These are phyloP conservation scores for Oligia fasciuncula DNA, from an alignment of 2,888 invertebrate genomes.

Conservation along the genomic window DNA sequence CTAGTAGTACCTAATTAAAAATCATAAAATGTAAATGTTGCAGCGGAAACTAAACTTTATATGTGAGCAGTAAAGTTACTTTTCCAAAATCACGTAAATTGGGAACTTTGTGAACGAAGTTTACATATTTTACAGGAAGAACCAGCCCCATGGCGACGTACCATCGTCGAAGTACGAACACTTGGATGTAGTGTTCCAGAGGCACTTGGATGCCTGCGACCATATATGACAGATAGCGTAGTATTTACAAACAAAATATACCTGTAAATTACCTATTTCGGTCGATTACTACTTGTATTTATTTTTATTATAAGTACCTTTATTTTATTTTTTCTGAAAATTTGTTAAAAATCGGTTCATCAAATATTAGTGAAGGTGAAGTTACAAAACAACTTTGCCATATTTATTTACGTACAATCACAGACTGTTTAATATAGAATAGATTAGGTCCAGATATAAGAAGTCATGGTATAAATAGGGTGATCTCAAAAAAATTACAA, in stretches of 20 bases:
- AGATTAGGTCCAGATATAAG: not conserved
- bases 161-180: conserved; percentile 76
- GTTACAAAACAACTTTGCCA: not conserved
- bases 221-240: conserved; percentile 71
- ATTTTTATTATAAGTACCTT: too few species aligned
- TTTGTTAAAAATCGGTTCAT: not conserved
- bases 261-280: not conserved
- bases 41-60: conserved; percentile 1
- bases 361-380: not conserved
- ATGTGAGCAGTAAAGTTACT: not conserved
- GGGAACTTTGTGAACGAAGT: not conserved
- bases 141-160: conserved; percentile 74
- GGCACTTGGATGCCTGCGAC: conserved; percentile 83
- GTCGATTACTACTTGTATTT: not conserved
- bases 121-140: conserved; percentile 79
- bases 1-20: not conserved
- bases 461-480: not conserved
- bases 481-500: conserved; percentile 12
- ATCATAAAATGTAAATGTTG: not conserved
- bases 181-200: conserved; percentile 81
- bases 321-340: not conserved
- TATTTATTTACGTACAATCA: not conserved
- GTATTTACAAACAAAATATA: not conserved
- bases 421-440: not conserved
- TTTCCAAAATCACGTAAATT: not conserved